Percentiles rank a stretch among this genome's conserved stretches.
Evolutionary conservation across 2,797 vertebrate genomes (phyloP).

Genomic region (Tokudaia tokunoshimensis): DNA sequence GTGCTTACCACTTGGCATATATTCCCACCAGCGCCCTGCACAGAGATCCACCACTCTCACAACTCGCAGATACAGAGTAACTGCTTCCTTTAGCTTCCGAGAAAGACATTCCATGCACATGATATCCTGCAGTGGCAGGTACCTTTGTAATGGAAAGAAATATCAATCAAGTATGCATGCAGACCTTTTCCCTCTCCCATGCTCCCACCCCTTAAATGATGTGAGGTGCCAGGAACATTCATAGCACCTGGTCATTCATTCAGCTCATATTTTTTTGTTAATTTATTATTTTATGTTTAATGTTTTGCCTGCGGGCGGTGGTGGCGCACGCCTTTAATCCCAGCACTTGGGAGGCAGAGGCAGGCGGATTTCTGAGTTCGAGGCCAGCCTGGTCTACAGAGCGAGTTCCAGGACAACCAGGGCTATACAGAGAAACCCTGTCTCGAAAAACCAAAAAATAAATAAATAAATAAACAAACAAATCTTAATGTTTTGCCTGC

Average conservation of each 20-base stretch:
- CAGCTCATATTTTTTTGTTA: neutral
- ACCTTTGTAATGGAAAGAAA: conserved; percentile 90
- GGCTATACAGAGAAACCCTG: no score
- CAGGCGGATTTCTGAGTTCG: no score
- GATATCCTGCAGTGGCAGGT: conserved; percentile 98
- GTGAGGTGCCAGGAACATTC: neutral
- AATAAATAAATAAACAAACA: no score
- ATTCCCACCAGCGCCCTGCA: conserved; percentile 99
- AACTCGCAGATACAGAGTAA: conserved; percentile 96
- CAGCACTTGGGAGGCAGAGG: no score
- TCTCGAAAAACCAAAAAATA: no score
- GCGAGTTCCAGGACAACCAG: no score
- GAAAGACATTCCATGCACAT: conserved; percentile 99
- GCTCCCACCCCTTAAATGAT: conserved; percentile 43
- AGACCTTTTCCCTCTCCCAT: conserved; percentile 27
- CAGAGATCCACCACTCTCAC: conserved; percentile 98
- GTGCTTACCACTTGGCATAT: conserved; percentile 97
- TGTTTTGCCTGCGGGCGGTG: neutral
- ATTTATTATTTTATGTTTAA: neutral
- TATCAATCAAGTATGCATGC: conserved; percentile 74
- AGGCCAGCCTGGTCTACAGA: no score
- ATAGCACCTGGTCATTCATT: neutral
- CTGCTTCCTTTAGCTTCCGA: conserved; percentile 96
- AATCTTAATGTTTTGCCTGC: neutral
- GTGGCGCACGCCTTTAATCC: no score